Percentiles rank a stretch among this genome's conserved stretches.
phyloP scores from a whole-genome alignment of 2,113 vertebrate genomes.

The Sciurus niger region DNA sequence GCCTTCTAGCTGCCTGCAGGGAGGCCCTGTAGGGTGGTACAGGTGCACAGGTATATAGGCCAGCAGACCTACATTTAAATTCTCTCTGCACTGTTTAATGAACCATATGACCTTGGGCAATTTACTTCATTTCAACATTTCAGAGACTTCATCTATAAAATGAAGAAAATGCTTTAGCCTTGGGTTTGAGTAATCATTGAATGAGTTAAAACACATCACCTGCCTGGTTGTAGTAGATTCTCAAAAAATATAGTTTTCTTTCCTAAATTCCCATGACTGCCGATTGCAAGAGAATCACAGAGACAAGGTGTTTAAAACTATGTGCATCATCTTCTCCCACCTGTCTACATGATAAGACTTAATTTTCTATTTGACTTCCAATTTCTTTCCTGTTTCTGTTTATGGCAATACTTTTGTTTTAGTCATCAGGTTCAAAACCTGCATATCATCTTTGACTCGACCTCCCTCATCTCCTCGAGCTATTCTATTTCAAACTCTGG shows the following conservation, averaged over 20 bases:
- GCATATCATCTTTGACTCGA: not conserved
- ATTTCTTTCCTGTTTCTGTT: conserved; percentile 26
- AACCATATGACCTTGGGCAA: conserved; percentile 8
- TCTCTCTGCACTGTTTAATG: not conserved
- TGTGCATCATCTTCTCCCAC: not conserved
- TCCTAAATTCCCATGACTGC: not conserved
- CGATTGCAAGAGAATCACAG: not conserved
- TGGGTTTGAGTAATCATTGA: not conserved
- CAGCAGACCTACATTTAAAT: not conserved
- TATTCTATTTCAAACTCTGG: not conserved
- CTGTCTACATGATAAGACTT: not conserved
- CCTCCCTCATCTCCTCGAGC: not conserved
- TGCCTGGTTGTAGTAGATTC: not conserved
- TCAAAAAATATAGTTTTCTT: not conserved
- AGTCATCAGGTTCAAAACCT: not conserved
- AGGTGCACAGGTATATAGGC: not conserved
- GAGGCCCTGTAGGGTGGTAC: not conserved
- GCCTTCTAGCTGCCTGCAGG: not conserved
- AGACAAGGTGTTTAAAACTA: not conserved
- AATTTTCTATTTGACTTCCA: not conserved
- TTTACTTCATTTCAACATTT: not conserved
- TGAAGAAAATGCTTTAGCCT: not conserved
- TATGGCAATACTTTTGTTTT: not conserved
- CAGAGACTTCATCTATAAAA: not conserved
- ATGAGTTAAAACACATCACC: conserved; percentile 27